Conservation (phyloP, 2,888 invertebrate genomes). For the Pseudanteris insignis region DNA sequence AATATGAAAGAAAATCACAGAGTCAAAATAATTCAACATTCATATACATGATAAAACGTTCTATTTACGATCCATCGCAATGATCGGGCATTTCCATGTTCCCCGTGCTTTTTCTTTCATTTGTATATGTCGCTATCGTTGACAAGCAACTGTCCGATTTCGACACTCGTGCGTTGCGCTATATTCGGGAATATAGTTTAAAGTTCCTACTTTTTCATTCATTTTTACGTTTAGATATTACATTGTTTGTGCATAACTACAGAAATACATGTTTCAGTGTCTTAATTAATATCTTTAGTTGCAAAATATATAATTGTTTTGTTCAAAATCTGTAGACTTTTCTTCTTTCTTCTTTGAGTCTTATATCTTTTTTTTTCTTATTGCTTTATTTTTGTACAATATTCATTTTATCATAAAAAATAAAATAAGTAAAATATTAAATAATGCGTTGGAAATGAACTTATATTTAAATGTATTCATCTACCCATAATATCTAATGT, state of each 20-base stretch:
- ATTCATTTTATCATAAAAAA: too few species aligned
- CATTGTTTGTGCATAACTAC: constrained; percentile 1
- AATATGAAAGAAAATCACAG: constrained; percentile 51
- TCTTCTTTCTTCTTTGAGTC: not conserved
- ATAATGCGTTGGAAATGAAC: too few species aligned
- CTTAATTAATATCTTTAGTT: constrained; percentile 7
- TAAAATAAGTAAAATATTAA: too few species aligned
- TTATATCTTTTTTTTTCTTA: constrained; percentile 8
- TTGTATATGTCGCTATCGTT: constrained; percentile 22
- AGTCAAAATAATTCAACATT: constrained; percentile 52
- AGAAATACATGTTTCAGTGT: constrained; percentile 5
- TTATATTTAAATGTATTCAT: constrained; percentile 15
- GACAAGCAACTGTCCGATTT: constrained; percentile 21
- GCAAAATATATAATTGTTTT: constrained; percentile 13
- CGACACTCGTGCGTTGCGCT: constrained; percentile 14
- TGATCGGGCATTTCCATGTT: constrained; percentile 29
- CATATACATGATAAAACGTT: constrained; percentile 39
- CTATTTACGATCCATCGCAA: constrained; percentile 36
- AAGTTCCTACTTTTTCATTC: constrained; percentile 19
- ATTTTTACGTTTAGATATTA: not conserved
- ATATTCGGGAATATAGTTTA: constrained; percentile 33
- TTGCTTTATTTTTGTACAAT: constrained; percentile 21
- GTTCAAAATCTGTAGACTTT: constrained; percentile 4
- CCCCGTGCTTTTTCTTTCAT: constrained; percentile 12
- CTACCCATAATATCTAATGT: constrained; percentile 14